Evolutionary conservation across 2,797 vertebrate genomes (phyloP), one percentile per base, ranked within the genome.

Genomic region (Gadopsis bispinosus): DNA sequence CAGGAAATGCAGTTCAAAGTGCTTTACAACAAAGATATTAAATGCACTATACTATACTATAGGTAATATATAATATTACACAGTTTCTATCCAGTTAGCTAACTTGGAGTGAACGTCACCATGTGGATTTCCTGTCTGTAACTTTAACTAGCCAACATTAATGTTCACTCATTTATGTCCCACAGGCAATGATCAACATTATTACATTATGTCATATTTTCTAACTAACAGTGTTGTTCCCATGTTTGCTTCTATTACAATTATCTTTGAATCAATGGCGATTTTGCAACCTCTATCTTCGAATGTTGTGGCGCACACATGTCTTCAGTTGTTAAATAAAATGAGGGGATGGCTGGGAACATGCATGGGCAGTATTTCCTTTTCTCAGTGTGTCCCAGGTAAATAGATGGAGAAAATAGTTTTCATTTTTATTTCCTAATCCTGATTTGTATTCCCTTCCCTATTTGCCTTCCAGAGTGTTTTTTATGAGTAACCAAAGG

Each of bases 401-500:
- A 10, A 16, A 22, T 20, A 13, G 0, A 14, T 19, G 13, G 13
- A 48, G 58, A 58, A 47, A 22, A 31, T 2, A 1, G 33, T 33
- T 56, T 29, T 2, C 0, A 9, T 17, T 45, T 20, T 4, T 20
- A 1, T 67, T 26, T 75, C 19, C 5, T 63, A 58, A 53, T 58
- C 48, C 1, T 73, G 17, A 60, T 41, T 12, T 22, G 26, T 48
- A 5, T 69, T 26, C 64, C 0, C 0, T 17, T 26, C 13, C 1
- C 2, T 1, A 1, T 50, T 26, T 73, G 37, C 75, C 39, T 81
- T 78, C 64, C 62, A 97, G 96, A 93, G 96, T 95, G 96, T 97
- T 95, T 99, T 98, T 99, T 99, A 99, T 99, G 97, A 99, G 96
- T 98, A 99, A 98, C 97, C 97, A 98, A 98, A 98, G 96, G 97